Conservation (phyloP, 2,888 invertebrate species). For the Lasiommata megera region DNA sequence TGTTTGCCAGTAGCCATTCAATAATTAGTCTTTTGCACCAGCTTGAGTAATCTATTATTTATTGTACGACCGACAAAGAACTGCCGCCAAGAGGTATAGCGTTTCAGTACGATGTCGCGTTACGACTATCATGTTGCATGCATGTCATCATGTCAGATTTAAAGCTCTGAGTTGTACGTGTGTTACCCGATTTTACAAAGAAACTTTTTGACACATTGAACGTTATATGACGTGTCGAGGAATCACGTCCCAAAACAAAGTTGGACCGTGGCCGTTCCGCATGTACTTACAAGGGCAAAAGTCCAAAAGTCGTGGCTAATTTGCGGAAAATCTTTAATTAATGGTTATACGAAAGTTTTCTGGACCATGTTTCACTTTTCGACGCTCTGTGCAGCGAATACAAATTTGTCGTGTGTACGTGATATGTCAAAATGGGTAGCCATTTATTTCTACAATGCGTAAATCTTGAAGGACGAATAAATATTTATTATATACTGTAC, state of each 20-base stretch:
- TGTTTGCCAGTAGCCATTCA: no score
- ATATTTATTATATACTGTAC: no score
- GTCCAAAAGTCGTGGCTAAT: background rate
- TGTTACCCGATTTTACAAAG: no score
- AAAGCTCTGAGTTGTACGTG: no score
- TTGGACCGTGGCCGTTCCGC: background rate
- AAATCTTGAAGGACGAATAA: background rate
- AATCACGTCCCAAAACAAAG: background rate
- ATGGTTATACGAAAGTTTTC: background rate
- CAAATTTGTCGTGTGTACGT: background rate
- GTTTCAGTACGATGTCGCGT: no score
- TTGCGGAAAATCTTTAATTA: constrained; percentile 1
- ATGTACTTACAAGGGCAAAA: background rate
- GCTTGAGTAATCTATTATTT: no score
- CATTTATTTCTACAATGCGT: background rate
- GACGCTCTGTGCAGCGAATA: background rate
- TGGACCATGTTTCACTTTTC: background rate
- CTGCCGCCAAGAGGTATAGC: no score
- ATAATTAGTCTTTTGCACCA: no score
- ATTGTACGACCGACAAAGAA: no score
- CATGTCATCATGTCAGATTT: no score
- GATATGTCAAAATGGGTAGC: background rate
- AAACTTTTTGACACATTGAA: background rate
- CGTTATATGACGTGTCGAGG: background rate
- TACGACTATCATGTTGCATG: no score